Evolutionary conservation across 2,888 invertebrate genomes (phyloP).

Genomic region (Thumatha senex): DNA sequence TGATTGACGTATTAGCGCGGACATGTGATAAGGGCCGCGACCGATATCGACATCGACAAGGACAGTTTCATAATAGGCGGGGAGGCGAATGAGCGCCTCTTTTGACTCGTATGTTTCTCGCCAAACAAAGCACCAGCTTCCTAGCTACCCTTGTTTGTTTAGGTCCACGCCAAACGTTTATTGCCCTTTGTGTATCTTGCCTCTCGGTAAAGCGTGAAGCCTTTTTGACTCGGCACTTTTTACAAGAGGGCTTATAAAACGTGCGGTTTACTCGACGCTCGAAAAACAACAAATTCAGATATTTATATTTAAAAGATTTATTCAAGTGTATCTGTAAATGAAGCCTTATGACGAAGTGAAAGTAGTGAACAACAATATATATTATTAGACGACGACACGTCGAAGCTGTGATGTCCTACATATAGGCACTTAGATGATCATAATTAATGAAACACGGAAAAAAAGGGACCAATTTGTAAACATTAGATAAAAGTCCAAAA

Average conservation of each 20-base stretch:
- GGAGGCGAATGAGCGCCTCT: constrained; percentile 48
- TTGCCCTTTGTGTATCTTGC: constrained; percentile 80
- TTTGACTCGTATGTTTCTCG: constrained; percentile 79
- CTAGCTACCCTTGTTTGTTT: constrained; percentile 83
- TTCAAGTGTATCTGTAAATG: constrained; percentile 38
- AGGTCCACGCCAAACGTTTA: constrained; percentile 79
- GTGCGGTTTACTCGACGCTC: constrained; percentile 62
- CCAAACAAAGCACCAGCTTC: constrained; percentile 80
- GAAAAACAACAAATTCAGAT: constrained; percentile 45
- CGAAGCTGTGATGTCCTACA: constrained; percentile 53
- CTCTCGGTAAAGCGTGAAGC: constrained; percentile 78
- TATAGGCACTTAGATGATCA: constrained; percentile 53
- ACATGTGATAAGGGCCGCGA: constrained; percentile 35
- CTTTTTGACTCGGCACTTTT: constrained; percentile 82
- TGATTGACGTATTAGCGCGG: constrained; percentile 62
- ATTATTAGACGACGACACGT: constrained; percentile 38
- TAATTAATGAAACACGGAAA: constrained; percentile 58
- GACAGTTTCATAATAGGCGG: constrained; percentile 43
- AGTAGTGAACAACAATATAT: constrained; percentile 43
- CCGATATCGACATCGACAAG: constrained; percentile 12
- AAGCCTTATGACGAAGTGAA: constrained; percentile 40
- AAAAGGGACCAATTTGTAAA: constrained; percentile 71
- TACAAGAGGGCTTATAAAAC: constrained; percentile 72
- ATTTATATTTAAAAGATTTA: constrained; percentile 37
- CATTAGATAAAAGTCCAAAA: constrained; percentile 58